Evolutionary conservation across 2,113 vertebrate species (phyloP).

Genomic region (Atlantisia rogersi): DNA sequence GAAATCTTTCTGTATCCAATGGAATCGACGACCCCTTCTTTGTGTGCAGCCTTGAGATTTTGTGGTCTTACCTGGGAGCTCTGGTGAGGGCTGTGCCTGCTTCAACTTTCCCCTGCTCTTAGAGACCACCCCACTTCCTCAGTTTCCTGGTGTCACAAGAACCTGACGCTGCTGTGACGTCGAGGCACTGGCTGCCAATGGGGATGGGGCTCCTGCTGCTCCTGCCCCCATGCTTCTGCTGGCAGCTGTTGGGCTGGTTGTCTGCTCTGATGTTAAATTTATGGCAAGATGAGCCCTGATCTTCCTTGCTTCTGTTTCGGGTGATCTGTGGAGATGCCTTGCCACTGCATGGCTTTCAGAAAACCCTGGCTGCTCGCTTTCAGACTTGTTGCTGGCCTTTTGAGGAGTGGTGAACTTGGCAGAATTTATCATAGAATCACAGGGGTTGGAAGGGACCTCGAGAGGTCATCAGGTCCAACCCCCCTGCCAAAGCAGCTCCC

Average conservation of each 20-base stretch:
- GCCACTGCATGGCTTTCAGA: accelerated
- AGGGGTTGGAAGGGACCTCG: too few species aligned
- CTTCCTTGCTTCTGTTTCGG: neutral
- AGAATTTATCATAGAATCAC: neutral
- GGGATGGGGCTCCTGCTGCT: neutral
- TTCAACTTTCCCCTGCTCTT: neutral
- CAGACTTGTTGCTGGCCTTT: neutral
- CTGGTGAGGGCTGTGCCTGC: neutral
- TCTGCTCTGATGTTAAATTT: neutral
- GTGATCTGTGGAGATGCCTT: neutral
- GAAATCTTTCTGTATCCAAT: neutral
- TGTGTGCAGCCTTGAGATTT: neutral
- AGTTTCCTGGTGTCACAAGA: neutral
- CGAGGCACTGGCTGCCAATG: neutral
- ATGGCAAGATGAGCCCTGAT: neutral
- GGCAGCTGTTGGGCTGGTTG: neutral
- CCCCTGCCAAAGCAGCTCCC: too few species aligned
- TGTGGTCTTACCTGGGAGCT: neutral
- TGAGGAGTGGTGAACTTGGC: neutral
- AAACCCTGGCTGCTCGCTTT: neutral
- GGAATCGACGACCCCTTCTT: neutral
- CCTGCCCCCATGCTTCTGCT: accelerated
- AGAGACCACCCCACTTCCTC: neutral
- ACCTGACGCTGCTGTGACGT: neutral
- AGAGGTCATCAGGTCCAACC: too few species aligned